Evolutionary conservation across 1,140 invertebrate species (phyloP), one percentile per base, ranked within the genome.

Genomic region (Diorhabda sublineata): DNA sequence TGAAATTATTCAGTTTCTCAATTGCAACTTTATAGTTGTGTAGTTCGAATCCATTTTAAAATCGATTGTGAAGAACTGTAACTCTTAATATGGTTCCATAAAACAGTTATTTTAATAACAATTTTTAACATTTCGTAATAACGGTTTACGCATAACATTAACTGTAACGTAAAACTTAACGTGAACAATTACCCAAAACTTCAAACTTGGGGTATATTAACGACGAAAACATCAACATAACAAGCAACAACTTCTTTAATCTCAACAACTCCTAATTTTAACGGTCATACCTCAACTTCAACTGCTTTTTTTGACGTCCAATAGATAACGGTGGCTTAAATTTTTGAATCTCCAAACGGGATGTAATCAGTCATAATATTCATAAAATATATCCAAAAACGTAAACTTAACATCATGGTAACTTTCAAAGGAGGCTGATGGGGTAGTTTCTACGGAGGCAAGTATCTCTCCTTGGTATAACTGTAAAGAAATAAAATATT

Each of bases 401-500:
- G 47, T 52, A 52, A 52, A 52, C 47, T 52, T 52, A 52, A 52
- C 47, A 52, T 52, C n/a, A n/a, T 26, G 47, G 47, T 52, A 52
- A 52, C 47, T 52, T 8, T 4, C 47, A n/a, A 8, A 52, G 47
- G n/a, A 3, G 4, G 3, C 47, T 52, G 4, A 26, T 26, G 1
- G 26, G 26, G 26, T 26, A 26, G 26, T 26, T 26, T 52, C 47
- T 52, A 52, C 6, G 47, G 6, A n/a, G 47, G 47, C 47, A 52
- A 52, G 47, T 52, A 52, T n/a, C 47, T 52, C 47, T 52, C 47
- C 47, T 8, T 52, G 47, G 47, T 52, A n/a, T 52, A 52, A 52
- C 47, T 52, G 47, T 8, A 52, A 52, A 3, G n/a, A 52, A 26
- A 26, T 26, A 26, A 26, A 26, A 26, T 26, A 26, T 26, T 26